These are phyloP conservation scores for Echinarachnius parma DNA, from an alignment of 53 echinoderm and acorn worm genomes.

Conservation along the genomic window DNA sequence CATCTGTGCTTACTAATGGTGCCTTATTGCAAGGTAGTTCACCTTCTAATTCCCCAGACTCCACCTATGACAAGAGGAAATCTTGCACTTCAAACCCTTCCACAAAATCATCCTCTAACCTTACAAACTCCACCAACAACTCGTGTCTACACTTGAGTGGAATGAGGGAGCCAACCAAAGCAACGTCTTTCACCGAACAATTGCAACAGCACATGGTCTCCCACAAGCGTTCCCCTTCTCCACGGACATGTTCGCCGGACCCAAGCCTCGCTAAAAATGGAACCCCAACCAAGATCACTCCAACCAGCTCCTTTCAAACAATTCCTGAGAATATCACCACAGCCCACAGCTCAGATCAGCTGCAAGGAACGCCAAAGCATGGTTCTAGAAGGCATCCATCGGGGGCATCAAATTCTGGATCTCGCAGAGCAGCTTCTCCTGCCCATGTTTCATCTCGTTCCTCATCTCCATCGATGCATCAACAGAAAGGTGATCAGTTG, in stretches of 20 bases:
- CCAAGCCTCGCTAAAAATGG: conserved; percentile 52
- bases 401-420: conserved; percentile 41
- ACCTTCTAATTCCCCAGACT: conserved; percentile 93
- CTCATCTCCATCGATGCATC: conserved; percentile 71
- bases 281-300: conserved; percentile 66
- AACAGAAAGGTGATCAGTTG: conserved; percentile 55
- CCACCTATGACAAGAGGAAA: conserved; percentile 89
- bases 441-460: conserved; percentile 63
- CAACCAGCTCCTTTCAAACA: conserved; percentile 90
- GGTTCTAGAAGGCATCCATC: conserved; percentile 32
- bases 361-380: conserved; percentile 54
- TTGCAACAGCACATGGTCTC: conserved; percentile 80
- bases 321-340: conserved; percentile 92
- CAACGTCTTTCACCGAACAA: conserved; percentile 88
- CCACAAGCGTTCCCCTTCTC: conserved; percentile 41
- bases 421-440: conserved; percentile 79
- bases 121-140: conserved; percentile 83
- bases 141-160: conserved; percentile 67
- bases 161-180: conserved; percentile 43
- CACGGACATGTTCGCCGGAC: conserved; percentile 61
- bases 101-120: conserved; percentile 93
- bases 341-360: conserved; percentile 74
- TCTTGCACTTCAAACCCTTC: conserved; percentile 77
- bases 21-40: conserved; percentile 79
- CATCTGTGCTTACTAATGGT: conserved; percentile 80